phyloP scores from a whole-genome alignment of 1,140 invertebrate species.

The Zaprionus capensis region DNA sequence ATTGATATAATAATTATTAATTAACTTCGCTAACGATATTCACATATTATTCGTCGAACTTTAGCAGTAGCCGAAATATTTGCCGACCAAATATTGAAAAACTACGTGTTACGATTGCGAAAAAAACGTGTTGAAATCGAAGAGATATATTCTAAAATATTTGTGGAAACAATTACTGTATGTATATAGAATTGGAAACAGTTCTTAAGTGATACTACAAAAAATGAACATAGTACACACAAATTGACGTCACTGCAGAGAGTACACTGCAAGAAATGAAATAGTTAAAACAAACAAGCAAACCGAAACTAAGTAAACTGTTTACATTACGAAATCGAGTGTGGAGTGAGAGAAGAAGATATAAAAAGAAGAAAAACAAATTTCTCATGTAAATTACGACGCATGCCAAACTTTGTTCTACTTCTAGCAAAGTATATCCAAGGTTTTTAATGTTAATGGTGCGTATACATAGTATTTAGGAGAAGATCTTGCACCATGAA shows the following conservation, averaged over 20 bases:
- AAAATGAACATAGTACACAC: slow-evolving; percentile 40
- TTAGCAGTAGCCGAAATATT: slow-evolving; percentile 42
- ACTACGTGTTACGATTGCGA: slow-evolving; percentile 19
- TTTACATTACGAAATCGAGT: slow-evolving; percentile 48
- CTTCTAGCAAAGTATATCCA: slow-evolving; percentile 44
- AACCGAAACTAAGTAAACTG: slow-evolving; percentile 23
- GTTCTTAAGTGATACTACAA: slow-evolving; percentile 55
- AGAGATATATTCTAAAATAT: slow-evolving; percentile 14
- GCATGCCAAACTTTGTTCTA: slow-evolving; percentile 62
- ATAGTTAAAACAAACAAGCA: slow-evolving; percentile 59
- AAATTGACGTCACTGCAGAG: slow-evolving; percentile 67
- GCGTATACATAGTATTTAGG: slow-evolving; percentile 49
- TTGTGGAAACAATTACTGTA: slow-evolving; percentile 31
- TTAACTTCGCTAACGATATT: slow-evolving; percentile 27
- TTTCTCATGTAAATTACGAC: slow-evolving; percentile 47
- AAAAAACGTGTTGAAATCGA: slow-evolving; percentile 14
- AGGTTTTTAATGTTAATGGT: slow-evolving; percentile 75
- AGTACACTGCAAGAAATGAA: slow-evolving; percentile 64
- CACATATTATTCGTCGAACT: slow-evolving; percentile 39
- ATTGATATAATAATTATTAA: slow-evolving; percentile 48
- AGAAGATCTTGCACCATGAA: slow-evolving; percentile 61
- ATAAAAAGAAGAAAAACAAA: slow-evolving; percentile 30
- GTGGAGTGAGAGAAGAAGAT: slow-evolving; percentile 51
- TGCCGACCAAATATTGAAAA: slow-evolving; percentile 27
- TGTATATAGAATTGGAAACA: slow-evolving; percentile 20